Conservation (phyloP, 2,888 invertebrate genomes). For the Boloria selene region DNA sequence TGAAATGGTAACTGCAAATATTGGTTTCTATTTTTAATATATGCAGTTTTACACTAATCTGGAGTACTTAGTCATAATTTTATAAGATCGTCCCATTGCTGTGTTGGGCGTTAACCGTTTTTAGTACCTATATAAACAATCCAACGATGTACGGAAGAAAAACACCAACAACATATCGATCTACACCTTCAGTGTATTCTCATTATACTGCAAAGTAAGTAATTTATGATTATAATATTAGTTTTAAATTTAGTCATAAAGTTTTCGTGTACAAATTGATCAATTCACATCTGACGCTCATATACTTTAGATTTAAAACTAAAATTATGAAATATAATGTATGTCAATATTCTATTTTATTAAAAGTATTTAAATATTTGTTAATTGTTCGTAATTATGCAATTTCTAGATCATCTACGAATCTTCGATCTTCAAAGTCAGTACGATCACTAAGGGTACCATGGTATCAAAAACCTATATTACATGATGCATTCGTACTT, state of each 20-base stretch:
- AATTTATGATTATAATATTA: constrained; percentile 10
- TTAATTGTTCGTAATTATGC: not conserved
- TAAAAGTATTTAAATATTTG: no score
- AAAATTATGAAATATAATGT: no score
- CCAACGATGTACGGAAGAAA: constrained; percentile 87
- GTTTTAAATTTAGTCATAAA: constrained; percentile 2
- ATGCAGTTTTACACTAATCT: not conserved
- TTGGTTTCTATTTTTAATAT: not conserved
- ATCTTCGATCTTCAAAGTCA: constrained; percentile 90
- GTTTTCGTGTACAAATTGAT: no score
- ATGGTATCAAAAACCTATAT: constrained; percentile 93
- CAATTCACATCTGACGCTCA: no score
- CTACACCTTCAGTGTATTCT: constrained; percentile 94
- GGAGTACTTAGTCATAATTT: not conserved
- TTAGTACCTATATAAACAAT: constrained; percentile 33
- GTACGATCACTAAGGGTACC: constrained; percentile 89
- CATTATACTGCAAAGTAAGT: constrained; percentile 89
- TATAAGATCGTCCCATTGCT: not conserved
- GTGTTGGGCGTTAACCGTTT: constrained; percentile 42
- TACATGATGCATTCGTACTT: constrained; percentile 90
- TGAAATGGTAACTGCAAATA: constrained; percentile 3
- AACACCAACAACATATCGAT: constrained; percentile 90
- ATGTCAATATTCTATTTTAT: no score
- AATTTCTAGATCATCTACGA: constrained; percentile 87
- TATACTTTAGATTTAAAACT: no score